Evolutionary conservation across 2,888 invertebrate genomes (phyloP).

Genomic region (Orchesella flavescens): DNA sequence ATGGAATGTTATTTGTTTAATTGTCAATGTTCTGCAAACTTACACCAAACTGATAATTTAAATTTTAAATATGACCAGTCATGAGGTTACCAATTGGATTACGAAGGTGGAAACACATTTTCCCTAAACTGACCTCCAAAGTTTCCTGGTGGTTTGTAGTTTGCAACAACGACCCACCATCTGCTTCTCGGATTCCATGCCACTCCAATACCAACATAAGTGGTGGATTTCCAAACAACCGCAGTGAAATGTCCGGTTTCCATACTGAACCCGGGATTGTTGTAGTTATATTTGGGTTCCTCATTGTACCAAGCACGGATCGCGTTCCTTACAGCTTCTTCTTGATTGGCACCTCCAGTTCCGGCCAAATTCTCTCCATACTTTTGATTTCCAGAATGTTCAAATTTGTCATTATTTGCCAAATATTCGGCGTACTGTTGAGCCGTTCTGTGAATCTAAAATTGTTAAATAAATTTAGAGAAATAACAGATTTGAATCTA

Average conservation of each 20-base stretch:
- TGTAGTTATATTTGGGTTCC: not conserved
- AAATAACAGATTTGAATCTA: too few relatives aligned
- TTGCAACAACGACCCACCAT: conserved; percentile 16
- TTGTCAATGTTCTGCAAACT: too few relatives aligned
- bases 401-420: not conserved
- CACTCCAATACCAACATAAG: conserved; percentile 41
- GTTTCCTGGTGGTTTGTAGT: conserved; percentile 12
- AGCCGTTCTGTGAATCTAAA: conserved; percentile 36
- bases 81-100: too few relatives aligned
- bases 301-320: conserved; percentile 12
- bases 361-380: conserved; percentile 14
- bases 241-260: conserved; percentile 18
- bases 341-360: not conserved
- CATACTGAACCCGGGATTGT: not conserved
- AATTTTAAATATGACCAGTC: too few relatives aligned
- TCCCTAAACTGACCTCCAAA: not conserved
- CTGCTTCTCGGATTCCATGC: conserved; percentile 29
- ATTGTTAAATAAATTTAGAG: not conserved
- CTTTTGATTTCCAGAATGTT: not conserved
- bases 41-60: too few relatives aligned
- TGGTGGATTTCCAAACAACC: conserved; percentile 47
- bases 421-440: conserved; percentile 32
- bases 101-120: not conserved
- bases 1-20: too few relatives aligned
- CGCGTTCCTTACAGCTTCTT: conserved; percentile 8